Conservation (phyloP, 2,888 invertebrate genomes). For the Scaptodrosophila latifasciaeformis region DNA sequence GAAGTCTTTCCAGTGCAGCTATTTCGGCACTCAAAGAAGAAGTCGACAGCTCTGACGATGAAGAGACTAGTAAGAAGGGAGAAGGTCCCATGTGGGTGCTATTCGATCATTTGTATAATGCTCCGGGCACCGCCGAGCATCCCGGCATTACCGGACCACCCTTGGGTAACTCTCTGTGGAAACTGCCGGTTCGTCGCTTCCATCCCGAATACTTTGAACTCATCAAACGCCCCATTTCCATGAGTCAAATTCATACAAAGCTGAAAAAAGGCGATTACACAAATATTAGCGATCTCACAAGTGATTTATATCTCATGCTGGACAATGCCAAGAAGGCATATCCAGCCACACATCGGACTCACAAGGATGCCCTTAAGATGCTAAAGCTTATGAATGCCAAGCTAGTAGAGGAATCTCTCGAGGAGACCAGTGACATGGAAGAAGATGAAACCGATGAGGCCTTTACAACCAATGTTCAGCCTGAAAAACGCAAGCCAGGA, state of each 20-base stretch:
- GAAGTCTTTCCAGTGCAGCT: constrained; percentile 58
- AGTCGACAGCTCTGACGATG: constrained; percentile 80
- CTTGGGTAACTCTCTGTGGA: constrained; percentile 95
- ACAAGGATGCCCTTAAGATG: constrained; percentile 89
- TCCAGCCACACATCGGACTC: constrained; percentile 85
- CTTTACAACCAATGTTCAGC: constrained; percentile 38
- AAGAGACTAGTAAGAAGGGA: constrained; percentile 77
- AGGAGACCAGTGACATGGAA: constrained; percentile 68
- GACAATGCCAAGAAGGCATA: constrained; percentile 97
- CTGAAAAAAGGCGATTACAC: constrained; percentile 88
- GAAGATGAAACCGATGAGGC: constrained; percentile 55
- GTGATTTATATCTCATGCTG: constrained; percentile 96
- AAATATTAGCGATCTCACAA: constrained; percentile 90
- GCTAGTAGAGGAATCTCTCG: constrained; percentile 76
- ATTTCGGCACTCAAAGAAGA: constrained; percentile 77
- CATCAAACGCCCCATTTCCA: constrained; percentile 95
- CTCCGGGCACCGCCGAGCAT: constrained; percentile 77
- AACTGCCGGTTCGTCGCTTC: constrained; percentile 90
- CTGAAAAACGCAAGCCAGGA: constrained; percentile 67
- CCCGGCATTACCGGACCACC: constrained; percentile 80
- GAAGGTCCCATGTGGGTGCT: constrained; percentile 94
- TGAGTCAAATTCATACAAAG: constrained; percentile 92
- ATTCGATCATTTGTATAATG: constrained; percentile 86
- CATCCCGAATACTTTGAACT: constrained; percentile 99
- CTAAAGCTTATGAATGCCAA: constrained; percentile 89